phyloP scores from a whole-genome alignment of 2,888 invertebrate species.

The Caenorhabditis becei region DNA sequence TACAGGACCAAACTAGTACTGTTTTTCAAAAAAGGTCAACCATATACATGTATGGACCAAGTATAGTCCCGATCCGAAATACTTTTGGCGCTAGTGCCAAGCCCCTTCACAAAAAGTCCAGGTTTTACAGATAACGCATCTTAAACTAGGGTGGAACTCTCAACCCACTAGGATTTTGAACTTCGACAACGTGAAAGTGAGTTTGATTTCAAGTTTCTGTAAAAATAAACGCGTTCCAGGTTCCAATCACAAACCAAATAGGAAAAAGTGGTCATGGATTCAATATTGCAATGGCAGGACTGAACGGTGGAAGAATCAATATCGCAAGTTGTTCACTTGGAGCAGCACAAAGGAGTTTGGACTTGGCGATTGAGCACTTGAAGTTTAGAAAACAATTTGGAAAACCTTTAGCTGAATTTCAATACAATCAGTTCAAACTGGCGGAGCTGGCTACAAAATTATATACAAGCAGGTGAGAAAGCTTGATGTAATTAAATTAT shows the following conservation, averaged over 20 bases:
- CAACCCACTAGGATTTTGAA: constrained; percentile 85
- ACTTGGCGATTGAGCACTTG: constrained; percentile 83
- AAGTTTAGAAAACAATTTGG: constrained; percentile 85
- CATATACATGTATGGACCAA: too few species aligned
- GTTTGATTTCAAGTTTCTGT: too few species aligned
- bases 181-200: constrained; percentile 84
- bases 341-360: constrained; percentile 84
- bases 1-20: too few species aligned
- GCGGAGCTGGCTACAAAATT: constrained; percentile 85
- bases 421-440: constrained; percentile 85
- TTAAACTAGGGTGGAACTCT: constrained; percentile 85
- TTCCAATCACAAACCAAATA: constrained; percentile 83
- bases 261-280: constrained; percentile 84
- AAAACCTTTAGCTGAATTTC: constrained; percentile 83
- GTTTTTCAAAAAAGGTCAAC: too few species aligned
- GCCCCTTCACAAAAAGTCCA: too few species aligned
- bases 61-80: too few species aligned
- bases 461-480: constrained; percentile 57
- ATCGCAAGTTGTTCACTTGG: constrained; percentile 85
- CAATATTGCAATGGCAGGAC: constrained; percentile 85
- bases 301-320: constrained; percentile 84
- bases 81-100: too few species aligned
- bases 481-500: not conserved
- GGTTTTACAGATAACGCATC: too few species aligned
- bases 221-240: too few species aligned